phyloP scores from a whole-genome alignment of 92 coral and sea anemone genomes.

The Palythoa caribaeorum region DNA sequence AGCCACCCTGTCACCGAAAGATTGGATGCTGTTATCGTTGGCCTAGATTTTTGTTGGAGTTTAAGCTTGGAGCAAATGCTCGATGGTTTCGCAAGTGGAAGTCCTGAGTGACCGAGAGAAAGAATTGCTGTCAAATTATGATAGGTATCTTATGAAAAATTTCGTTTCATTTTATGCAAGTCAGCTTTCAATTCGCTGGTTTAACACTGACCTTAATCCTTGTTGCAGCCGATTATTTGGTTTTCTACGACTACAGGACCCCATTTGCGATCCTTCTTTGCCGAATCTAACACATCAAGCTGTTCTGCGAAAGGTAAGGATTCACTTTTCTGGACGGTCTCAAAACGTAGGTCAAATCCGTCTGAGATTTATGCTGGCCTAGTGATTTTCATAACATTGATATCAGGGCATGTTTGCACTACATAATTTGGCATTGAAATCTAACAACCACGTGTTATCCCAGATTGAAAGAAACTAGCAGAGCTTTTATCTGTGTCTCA shows the following conservation, averaged over 20 bases:
- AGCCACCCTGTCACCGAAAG: conserved; percentile 37
- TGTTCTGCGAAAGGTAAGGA: conserved; percentile 87
- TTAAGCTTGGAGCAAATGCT: conserved; percentile 88
- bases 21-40: conserved; percentile 40
- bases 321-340: conserved; percentile 16
- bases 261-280: conserved; percentile 91
- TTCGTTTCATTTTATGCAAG: conserved; percentile 39
- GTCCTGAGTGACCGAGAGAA: conserved; percentile 99
- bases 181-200: conserved; percentile 32
- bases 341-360: not conserved
- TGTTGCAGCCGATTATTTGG: conserved; percentile 96
- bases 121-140: conserved; percentile 94
- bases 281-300: conserved; percentile 97
- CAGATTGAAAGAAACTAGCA: conserved; percentile 22
- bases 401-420: conserved; percentile 1
- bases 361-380: conserved; percentile 3
- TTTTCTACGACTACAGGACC: conserved; percentile 96
- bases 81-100: conserved; percentile 99
- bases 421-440: conserved; percentile 12
- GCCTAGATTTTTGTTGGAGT: conserved; percentile 64
- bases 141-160: conserved; percentile 82
- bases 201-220: conserved; percentile 46
- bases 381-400: not conserved
- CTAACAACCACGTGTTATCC: conserved; percentile 41
- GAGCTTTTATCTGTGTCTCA: conserved; percentile 17